These are phyloP conservation scores for Plebejus argus DNA, from an alignment of 2,888 invertebrate genomes.

Conservation along the genomic window DNA sequence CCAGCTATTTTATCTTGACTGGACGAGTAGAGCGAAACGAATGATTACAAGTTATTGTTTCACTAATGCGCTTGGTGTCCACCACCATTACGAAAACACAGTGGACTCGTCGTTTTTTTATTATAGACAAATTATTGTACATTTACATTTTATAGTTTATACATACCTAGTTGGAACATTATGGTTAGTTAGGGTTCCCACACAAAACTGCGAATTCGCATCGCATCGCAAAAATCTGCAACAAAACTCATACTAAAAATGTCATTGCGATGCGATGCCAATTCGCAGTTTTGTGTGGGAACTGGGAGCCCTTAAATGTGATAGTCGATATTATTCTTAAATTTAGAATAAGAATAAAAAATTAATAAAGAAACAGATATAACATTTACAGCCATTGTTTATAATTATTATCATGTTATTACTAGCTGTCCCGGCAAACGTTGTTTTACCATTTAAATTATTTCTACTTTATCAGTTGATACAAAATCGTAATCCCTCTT, in stretches of 20 bases:
- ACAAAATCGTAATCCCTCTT: too few relatives aligned
- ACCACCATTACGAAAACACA: background rate
- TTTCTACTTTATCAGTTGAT: too few relatives aligned
- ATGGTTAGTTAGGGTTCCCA: background rate
- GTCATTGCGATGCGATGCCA: too few relatives aligned
- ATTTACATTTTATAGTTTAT: background rate
- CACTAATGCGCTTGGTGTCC: background rate
- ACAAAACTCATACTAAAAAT: too few relatives aligned
- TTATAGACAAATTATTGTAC: background rate
- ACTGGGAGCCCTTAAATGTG: background rate
- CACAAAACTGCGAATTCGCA: too few relatives aligned
- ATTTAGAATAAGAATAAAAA: background rate
- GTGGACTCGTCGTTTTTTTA: background rate
- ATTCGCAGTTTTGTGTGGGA: too few relatives aligned
- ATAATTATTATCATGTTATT: background rate
- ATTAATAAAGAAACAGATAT: too few relatives aligned
- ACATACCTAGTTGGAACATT: background rate
- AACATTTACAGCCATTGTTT: too few relatives aligned
- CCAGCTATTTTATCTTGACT: constrained; percentile 9
- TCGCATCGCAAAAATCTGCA: too few relatives aligned
- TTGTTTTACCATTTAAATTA: too few relatives aligned
- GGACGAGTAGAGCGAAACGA: background rate
- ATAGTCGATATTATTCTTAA: background rate
- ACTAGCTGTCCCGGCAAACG: too few relatives aligned
- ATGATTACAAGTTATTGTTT: background rate